Evolutionary conservation across 2,888 invertebrate species (phyloP).

Genomic region (Trichopoda pennipes): DNA sequence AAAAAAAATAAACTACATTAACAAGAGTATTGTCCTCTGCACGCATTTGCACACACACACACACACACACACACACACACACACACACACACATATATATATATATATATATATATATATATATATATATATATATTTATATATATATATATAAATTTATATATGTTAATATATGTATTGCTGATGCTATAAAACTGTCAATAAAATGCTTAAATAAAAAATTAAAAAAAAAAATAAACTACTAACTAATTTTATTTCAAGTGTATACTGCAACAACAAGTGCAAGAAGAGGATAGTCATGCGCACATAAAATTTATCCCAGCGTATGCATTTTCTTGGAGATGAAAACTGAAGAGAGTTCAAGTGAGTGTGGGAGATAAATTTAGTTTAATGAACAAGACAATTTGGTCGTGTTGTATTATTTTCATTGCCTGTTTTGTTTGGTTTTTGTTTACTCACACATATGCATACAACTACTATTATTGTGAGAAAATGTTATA

Average conservation of each 20-base stretch:
- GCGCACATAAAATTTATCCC: slow-evolving; percentile 66
- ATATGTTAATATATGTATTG: neutral
- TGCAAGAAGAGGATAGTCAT: slow-evolving; percentile 70
- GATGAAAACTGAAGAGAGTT: slow-evolving; percentile 57
- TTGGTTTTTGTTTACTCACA: slow-evolving; percentile 46
- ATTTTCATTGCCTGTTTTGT: slow-evolving; percentile 46
- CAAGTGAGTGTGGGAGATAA: slow-evolving; percentile 47
- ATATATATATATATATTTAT: no score
- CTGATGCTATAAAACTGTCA: slow-evolving; percentile 42
- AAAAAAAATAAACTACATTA: neutral
- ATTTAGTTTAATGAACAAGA: slow-evolving; percentile 25
- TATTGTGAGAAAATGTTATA: slow-evolving; percentile 7
- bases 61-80: slow-evolving; percentile 2
- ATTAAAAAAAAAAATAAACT: slow-evolving; percentile 4
- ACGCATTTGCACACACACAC: neutral
- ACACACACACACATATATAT: no score
- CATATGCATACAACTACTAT: neutral
- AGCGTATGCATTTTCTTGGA: slow-evolving; percentile 66
- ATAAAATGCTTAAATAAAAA: slow-evolving; percentile 48
- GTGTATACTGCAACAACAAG: slow-evolving; percentile 59
- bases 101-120: no score
- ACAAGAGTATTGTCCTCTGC: slow-evolving; percentile 6
- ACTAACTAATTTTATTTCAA: slow-evolving; percentile 15
- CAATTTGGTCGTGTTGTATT: slow-evolving; percentile 1
- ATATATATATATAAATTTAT: no score